Conservation (phyloP, 2,797 vertebrate genomes). For the Sphenodon punctatus region DNA sequence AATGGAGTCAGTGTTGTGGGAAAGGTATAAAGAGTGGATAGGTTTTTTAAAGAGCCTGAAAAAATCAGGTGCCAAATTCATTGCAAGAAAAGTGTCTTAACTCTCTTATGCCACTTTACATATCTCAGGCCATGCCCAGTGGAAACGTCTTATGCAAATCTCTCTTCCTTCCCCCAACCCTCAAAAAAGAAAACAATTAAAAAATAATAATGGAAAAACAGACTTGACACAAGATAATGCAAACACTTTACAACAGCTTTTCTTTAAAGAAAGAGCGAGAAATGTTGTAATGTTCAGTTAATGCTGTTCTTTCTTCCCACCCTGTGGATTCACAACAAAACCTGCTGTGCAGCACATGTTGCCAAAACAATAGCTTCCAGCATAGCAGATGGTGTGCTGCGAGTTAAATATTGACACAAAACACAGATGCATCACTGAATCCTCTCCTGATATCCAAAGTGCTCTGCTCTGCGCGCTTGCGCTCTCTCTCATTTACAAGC, state of each 20-base stretch:
- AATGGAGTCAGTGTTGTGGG: neutral
- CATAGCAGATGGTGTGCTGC: conserved; percentile 40
- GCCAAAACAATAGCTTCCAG: conserved; percentile 54
- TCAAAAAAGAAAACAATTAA: conserved; percentile 11
- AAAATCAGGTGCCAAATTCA: too few species aligned
- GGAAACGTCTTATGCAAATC: neutral
- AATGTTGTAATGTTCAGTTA: neutral
- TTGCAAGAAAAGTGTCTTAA: too few species aligned
- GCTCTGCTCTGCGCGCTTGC: too few species aligned
- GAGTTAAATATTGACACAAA: conserved; percentile 55
- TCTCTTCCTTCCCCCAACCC: neutral
- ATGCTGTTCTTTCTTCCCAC: neutral
- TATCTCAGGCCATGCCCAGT: neutral
- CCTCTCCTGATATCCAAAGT: conserved; percentile 13
- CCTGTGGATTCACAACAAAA: conserved; percentile 37
- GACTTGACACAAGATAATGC: neutral
- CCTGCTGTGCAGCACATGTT: conserved; percentile 1
- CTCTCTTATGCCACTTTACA: too few species aligned
- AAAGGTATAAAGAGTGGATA: accelerated
- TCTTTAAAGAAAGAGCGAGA: neutral
- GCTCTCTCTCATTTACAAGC: too few species aligned
- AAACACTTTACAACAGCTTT: neutral
- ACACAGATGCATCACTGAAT: neutral
- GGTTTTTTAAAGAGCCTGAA: too few species aligned
- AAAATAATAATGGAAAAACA: too few species aligned